Evolutionary conservation across 2,113 vertebrate genomes (phyloP).

Genomic region (Condylura cristata): DNA sequence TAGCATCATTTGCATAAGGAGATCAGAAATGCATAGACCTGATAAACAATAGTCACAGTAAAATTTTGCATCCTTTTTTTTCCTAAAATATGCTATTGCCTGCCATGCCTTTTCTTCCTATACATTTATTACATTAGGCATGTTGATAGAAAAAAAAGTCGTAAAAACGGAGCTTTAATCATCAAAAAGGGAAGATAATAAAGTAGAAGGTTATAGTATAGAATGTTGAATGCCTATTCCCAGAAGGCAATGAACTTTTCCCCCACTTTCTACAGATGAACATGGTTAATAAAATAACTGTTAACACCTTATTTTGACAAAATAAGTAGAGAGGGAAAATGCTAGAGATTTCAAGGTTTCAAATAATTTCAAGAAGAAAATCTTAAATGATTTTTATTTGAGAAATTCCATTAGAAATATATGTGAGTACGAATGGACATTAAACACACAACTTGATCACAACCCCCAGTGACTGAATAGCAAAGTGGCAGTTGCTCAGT

Average conservation of each 20-base stretch:
- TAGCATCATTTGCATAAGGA: background rate
- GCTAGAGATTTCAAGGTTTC: background rate
- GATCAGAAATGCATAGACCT: background rate
- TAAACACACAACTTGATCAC: background rate
- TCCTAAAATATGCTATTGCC: background rate
- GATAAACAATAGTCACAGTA: background rate
- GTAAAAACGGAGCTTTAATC: slow-evolving; percentile 32
- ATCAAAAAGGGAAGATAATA: background rate
- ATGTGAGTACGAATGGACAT: background rate
- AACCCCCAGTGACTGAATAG: background rate
- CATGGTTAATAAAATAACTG: background rate
- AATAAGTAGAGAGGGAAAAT: background rate
- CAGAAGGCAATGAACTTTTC: slow-evolving; percentile 4
- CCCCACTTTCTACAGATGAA: background rate
- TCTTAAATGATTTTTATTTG: background rate
- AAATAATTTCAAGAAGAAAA: slow-evolving; percentile 9
- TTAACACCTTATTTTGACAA: slow-evolving; percentile 8
- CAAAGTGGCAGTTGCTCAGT: background rate
- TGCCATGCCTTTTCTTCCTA: background rate
- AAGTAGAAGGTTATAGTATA: background rate
- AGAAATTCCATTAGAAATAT: background rate
- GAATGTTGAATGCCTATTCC: background rate
- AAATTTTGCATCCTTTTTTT: background rate
- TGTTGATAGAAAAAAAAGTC: background rate
- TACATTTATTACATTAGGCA: background rate